Base-by-base conservation (phyloP, 2,888 invertebrate genomes). In the Tineola bisselliella region DNA sequence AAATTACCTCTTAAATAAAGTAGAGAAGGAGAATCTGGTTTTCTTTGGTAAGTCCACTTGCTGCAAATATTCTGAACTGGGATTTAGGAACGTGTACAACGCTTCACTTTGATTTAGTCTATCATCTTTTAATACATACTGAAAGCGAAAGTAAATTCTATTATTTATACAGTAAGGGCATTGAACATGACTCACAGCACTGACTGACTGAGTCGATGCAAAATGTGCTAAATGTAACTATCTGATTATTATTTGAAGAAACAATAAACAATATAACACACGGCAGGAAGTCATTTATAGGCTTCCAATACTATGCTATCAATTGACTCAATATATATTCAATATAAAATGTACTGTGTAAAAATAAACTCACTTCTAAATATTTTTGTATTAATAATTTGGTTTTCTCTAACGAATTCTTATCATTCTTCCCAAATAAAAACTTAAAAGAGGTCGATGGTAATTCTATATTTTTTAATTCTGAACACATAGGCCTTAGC, bases 71-170 rank as follows among this genome's bases (percentile, higher is more conserved):
- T 96, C 95, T 0, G 96, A 95, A 76, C 94, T 95, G 3, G 96
- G 96, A 75, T 95, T 95, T n/a, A 97, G 88, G 81, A 97, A 97
- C 63, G 94, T 91, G 74, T 96, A 97, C 65, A 97, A 89, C 61
- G 94, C 94, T 83, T 97, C 96, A 74, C 95, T 93, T 83, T 94
- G 94, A 77, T 94, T 94, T 66, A 96, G 84, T 68, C 92, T 89
- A 64, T 96, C 96, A 72, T 96, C 95, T 82, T 93, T 93, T 76
- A 96, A 87, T 67, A 96, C 92, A 77, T 93, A 93, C 95, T 96
- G 77, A 63, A 88, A 84, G 25, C 4, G 25, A 25, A 25, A 4
- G 25, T 25, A 6, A 6, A 25, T 6, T 25, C 6, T 25, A 25
- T 25, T 25, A 25, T 25, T 25, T 4, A 25, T 25, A 25, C 6